Base-by-base conservation (phyloP, 2,797 vertebrate genomes). In the Paedocypris micromegethes region DNA sequence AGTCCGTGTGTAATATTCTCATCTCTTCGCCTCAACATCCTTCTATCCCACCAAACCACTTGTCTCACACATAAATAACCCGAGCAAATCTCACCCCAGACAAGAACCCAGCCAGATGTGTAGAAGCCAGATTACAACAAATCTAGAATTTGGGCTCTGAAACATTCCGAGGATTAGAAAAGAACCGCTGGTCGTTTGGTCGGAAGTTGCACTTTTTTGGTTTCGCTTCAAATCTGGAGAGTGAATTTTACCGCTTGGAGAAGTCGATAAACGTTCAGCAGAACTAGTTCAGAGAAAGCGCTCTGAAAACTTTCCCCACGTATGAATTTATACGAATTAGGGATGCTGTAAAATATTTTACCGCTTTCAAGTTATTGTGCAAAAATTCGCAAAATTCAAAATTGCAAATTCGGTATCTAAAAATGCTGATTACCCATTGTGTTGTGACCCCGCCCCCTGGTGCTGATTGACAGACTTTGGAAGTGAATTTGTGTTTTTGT, bases 241-340 rank as follows among this genome's bases (percentile, higher is more conserved):
- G 7, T 6, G n/a, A 9, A 42, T 59, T 68, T 68, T 68, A 43
- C 42, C 51, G 53, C 50, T 60, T 4, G 46, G 59, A 55, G 43
- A 65, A 55, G 37, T 56, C 64, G 3, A 37, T 60, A 68, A 53
- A 68, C 38, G 47, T 54, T 68, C 3, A 23, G 50, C 49, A 68
- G 39, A 68, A 60, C 57, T 68, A 53, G 56, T 49, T 68, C 66
- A 68, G 66, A 68, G 58, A 54, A 23, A 23, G 1, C 23, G 23
- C 23, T 23, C 23, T 23, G 23, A 23, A 23, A 23, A 23, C 23
- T 23, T 23, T 23, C 23, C 23, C 23, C 23, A 23, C 1, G 23
- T 23, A 23, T 23, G 23, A 23, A 23, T 23, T 23, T 23, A 23
- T 23, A 23, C 23, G 1, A 23, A 23, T 23, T 23, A 23, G 23